Base-by-base conservation (phyloP, 1,140 invertebrate genomes). In the Bombus ignitus region DNA sequence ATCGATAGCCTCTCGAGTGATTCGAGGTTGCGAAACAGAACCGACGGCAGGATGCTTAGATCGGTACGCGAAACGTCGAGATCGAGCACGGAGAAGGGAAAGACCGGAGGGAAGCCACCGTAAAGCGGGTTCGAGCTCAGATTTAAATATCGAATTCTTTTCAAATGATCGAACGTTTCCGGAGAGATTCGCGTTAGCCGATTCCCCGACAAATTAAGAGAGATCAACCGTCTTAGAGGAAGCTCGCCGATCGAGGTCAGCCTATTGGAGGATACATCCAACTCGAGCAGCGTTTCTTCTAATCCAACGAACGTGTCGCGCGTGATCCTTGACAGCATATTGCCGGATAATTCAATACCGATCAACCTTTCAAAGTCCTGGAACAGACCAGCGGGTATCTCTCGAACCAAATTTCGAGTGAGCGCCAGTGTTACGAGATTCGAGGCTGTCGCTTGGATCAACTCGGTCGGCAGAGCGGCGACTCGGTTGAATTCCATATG, bases 401-500 rank as follows among this genome's bases (percentile, higher is more conserved):
- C 98, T 68, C 98, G 96, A 25, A 99, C 97, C 2, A 98, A 96
- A 94, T 99, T 99, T 85, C 97, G 96, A 1, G 97, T 97, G 32
- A 99, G 93, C 12, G 96, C 96, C 42, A 98, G 92, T n/a, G 96
- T 97, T 1, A 97, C 95, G 15, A 96, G 93, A 32, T 92, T 94
- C 0, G 95, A 90, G n/a, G 95, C 94, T 22, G 96, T 93, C 2
- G 97, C 96, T 80, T 96, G 95, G 15, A 98, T 94, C 75, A 98
- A 97, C 87, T 98, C 97, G n/a, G 96, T 96, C 0, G 98, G 98
- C 12, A 99, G 93, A 5, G 98, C 98, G 0, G 98, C 97, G 12
- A 99, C 97, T 87, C 98, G 96, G 94, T 99, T 99, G 92, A 97
- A 98, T 86, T 98, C 97, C 87, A 99, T 93, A 90, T 97, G 97